phyloP scores from a whole-genome alignment of 2,113 vertebrate genomes.

The Myrmophylax atrothorax region DNA sequence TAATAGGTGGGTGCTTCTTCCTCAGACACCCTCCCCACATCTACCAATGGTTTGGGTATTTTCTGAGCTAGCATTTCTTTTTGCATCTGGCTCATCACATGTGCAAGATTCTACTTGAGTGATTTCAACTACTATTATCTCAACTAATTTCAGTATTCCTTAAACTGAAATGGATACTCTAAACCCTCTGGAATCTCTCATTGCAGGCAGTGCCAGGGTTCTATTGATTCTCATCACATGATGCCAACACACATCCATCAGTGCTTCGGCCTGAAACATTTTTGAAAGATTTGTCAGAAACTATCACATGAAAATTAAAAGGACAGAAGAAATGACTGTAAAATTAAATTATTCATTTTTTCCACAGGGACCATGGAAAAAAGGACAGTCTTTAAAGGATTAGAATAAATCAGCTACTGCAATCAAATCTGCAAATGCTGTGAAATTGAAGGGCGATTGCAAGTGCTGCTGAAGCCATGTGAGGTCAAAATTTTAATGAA shows the following conservation, averaged over 20 bases:
- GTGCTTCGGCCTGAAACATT: background rate
- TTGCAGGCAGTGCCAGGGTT: background rate
- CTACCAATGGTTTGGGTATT: background rate
- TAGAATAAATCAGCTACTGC: background rate
- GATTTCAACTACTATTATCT: background rate
- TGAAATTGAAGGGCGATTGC: background rate
- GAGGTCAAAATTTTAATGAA: conserved; percentile 35
- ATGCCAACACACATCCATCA: background rate
- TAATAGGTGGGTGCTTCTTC: background rate
- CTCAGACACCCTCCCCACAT: background rate
- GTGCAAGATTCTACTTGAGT: background rate
- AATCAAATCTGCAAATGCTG: conserved; percentile 22
- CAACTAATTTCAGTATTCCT: background rate
- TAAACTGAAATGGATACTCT: background rate
- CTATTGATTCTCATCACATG: background rate
- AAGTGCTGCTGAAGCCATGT: background rate
- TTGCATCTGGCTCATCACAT: background rate
- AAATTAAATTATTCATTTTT: conserved; percentile 19
- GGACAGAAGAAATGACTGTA: background rate
- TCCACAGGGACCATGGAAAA: background rate
- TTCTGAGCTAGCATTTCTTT: background rate
- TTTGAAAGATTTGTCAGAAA: background rate
- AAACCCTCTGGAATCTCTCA: background rate
- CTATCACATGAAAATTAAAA: background rate
- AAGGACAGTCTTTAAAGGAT: background rate